Base-by-base conservation (phyloP, 2,797 vertebrate species). In the Manis javanica region DNA sequence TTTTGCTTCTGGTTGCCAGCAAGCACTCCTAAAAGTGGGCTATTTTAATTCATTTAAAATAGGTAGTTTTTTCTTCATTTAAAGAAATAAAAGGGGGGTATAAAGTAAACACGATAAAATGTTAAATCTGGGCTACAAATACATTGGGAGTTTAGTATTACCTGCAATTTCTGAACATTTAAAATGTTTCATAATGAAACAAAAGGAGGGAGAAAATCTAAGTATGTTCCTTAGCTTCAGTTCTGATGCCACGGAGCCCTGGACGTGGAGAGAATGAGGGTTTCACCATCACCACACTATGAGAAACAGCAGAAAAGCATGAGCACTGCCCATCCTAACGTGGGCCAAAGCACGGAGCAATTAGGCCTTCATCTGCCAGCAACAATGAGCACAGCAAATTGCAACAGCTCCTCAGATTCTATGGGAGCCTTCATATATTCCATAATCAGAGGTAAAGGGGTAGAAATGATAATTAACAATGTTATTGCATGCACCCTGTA, bases 381-480 rank as follows among this genome's bases (percentile, higher is more conserved):
- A 53, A 42, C 31, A 14, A 26, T 72, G 46, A 96, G 68, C 66
- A 85, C 3, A 69, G 46, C 4, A 24, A 72, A 93, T 77, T 66
- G 26, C 49, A 85, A 51, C 55, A 37, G 69, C 57, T 61, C 75
- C 74, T 74, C 12, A 11, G 51, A 81, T 64, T 94, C 68, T 55
- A 55, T 4, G 12, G 34, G 63, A 24, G 46, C 29, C 68, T 90
- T 78, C 46, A 53, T 19, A 68, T 51, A 46, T 49, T 86, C 77
- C 91, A 86, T 61, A 69, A 79, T 90, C 71, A 92, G 59, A 95
- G 57, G 10, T 81, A 94, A 83, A 64, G 68, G 55, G 31, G 13
- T 6, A 86, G 71, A 93, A 87, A 82, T 2, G 11, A 37, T 93
- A 88, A 96, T 95, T 82, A 94, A 79, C 87, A 88, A 88, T 57